Evolutionary conservation across 2,888 invertebrate genomes (phyloP).

Genomic region (Aquatica leii): DNA sequence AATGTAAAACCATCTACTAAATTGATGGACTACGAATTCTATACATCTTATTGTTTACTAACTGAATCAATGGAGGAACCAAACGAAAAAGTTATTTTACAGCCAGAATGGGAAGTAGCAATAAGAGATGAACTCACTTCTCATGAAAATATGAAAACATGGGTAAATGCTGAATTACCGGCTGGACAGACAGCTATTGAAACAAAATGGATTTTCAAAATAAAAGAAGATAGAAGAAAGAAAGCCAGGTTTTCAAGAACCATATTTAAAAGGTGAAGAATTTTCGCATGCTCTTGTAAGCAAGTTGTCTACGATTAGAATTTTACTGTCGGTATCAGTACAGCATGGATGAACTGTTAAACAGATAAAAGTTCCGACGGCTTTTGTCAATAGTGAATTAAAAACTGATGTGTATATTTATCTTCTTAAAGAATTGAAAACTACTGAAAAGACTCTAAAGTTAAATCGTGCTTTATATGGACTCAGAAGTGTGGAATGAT

Average conservation of each 20-base stretch:
- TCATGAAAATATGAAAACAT: constrained; percentile 34
- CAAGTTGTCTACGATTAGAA: constrained; percentile 14
- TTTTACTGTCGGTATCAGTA: not conserved
- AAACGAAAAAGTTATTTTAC: too few species aligned
- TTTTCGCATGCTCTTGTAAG: constrained; percentile 20
- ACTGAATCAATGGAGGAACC: constrained; percentile 36
- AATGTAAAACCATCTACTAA: constrained; percentile 31
- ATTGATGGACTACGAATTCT: constrained; percentile 40
- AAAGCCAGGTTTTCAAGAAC: constrained; percentile 44
- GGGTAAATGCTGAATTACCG: constrained; percentile 31
- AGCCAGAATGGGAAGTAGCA: constrained; percentile 34
- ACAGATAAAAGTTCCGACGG: constrained; percentile 27
- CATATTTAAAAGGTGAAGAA: constrained; percentile 26
- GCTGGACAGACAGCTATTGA: constrained; percentile 34
- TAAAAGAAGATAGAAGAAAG: constrained; percentile 36
- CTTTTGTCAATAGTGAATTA: constrained; percentile 23
- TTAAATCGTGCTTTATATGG: constrained; percentile 10
- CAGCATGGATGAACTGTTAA: not conserved
- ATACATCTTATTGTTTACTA: constrained; percentile 40
- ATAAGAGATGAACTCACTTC: constrained; percentile 37
- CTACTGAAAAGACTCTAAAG: constrained; percentile 18
- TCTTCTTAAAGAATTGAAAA: constrained; percentile 19
- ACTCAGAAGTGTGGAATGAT: constrained; percentile 15
- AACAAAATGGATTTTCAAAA: constrained; percentile 37
- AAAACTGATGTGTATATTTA: constrained; percentile 23